These are phyloP conservation scores for Eumaeus atala DNA, from an alignment of 1,140 invertebrate species.

Conservation along the genomic window DNA sequence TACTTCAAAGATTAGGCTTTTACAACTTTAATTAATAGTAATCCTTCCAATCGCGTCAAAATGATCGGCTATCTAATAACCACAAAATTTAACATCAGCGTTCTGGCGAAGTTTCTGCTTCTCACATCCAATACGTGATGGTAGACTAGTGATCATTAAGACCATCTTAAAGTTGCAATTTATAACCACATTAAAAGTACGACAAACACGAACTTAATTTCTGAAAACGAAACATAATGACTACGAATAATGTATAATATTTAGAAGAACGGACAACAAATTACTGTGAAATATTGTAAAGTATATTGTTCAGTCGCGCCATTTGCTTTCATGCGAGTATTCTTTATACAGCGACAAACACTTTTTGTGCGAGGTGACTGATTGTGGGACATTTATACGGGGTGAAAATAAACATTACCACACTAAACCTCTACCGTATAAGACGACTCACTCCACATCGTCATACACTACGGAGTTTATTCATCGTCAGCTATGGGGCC, in stretches of 20 bases:
- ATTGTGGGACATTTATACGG: conserved; percentile 55
- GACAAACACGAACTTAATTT: neutral
- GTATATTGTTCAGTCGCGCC: conserved; percentile 21
- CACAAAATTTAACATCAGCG: no score
- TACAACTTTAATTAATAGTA: no score
- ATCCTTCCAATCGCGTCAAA: no score
- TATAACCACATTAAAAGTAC: no score
- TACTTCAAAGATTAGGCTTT: no score
- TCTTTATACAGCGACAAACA: conserved; percentile 46
- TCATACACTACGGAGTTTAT: conserved; percentile 25
- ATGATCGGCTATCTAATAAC: no score
- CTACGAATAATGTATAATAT: no score
- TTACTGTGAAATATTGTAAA: conserved; percentile 12
- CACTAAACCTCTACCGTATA: conserved; percentile 19
- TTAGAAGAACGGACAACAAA: neutral
- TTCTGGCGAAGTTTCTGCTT: no score
- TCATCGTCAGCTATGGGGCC: neutral
- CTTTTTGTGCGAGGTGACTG: conserved; percentile 59
- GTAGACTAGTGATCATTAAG: no score
- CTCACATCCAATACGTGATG: no score
- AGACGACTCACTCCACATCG: neutral
- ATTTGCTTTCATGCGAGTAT: conserved; percentile 15
- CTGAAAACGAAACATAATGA: neutral
- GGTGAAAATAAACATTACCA: conserved; percentile 51
- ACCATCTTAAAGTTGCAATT: no score